Conservation (phyloP, 1,140 invertebrate species). For the Cephus cinctus region DNA sequence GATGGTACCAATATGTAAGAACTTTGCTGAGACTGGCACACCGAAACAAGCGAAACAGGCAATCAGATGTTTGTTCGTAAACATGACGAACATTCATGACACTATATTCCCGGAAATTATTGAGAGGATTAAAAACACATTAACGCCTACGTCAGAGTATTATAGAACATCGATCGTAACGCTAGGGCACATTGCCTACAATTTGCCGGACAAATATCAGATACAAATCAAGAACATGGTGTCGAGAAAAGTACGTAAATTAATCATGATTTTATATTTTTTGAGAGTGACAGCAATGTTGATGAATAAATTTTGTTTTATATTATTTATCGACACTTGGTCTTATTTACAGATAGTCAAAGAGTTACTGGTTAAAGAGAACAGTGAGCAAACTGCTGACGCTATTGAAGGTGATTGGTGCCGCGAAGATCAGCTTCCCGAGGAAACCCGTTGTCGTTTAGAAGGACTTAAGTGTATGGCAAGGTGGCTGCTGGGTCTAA, state of each 20-base stretch:
- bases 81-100: conserved; percentile 78
- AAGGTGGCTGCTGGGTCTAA: conserved; percentile 90
- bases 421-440: conserved; percentile 80
- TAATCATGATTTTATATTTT: neutral
- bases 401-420: conserved; percentile 77
- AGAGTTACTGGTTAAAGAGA: conserved; percentile 88
- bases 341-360: conserved; percentile 83
- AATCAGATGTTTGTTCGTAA: conserved; percentile 86
- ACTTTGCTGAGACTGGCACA: conserved; percentile 83
- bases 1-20: conserved; percentile 82
- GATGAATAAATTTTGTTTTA: neutral
- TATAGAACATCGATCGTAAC: conserved; percentile 93
- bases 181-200: conserved; percentile 90
- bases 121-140: conserved; percentile 73
- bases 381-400: conserved; percentile 52
- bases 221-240: conserved; percentile 92
- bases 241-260: conserved; percentile 73
- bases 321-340: conserved; percentile 4
- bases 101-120: conserved; percentile 84
- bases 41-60: conserved; percentile 96
- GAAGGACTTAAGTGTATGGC: conserved; percentile 96
- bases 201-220: conserved; percentile 85
- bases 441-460: conserved; percentile 90
- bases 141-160: conserved; percentile 77
- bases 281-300: too few species aligned